A percentile compares a stretch with the other conserved stretches of the same genome.
Evolutionary conservation across 2,113 vertebrate species (phyloP).

Genomic region (Onychostoma macrolepis): DNA sequence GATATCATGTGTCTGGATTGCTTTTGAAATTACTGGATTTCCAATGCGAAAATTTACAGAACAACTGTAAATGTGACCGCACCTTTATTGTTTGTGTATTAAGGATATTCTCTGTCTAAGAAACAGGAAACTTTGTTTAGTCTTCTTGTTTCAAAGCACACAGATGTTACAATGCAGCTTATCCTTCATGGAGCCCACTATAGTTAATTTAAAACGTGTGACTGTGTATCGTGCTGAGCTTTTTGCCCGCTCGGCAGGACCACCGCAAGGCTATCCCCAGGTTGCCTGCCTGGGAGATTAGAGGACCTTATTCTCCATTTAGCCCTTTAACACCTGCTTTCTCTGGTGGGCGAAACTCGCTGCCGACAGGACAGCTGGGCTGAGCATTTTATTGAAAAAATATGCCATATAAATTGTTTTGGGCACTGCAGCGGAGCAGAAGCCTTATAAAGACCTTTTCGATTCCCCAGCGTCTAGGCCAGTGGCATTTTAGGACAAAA

Average conservation of each 20-base stretch:
- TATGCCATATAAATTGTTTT: slow-evolving; percentile 16
- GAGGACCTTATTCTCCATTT: slow-evolving; percentile 35
- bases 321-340: slow-evolving; percentile 50
- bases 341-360: not conserved
- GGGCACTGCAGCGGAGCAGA: slow-evolving; percentile 22
- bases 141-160: not conserved
- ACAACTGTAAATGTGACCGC: not conserved
- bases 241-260: slow-evolving; percentile 19
- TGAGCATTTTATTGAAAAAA: slow-evolving; percentile 42
- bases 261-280: slow-evolving; percentile 31
- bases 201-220: slow-evolving; percentile 26
- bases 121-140: not conserved
- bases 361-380: slow-evolving; percentile 25
- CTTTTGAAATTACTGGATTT: not conserved
- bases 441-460: slow-evolving; percentile 34
- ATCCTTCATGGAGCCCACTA: not conserved
- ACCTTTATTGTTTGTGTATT: not conserved
- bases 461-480: not conserved
- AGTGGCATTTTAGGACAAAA: slow-evolving; percentile 36
- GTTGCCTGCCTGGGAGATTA: slow-evolving; percentile 44
- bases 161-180: not conserved
- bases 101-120: not conserved
- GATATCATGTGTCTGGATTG: not conserved
- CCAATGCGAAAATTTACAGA: not conserved
- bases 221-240: slow-evolving; percentile 19